Evolutionary conservation across 2,888 invertebrate species (phyloP), one percentile per base, ranked within the genome.

Genomic region (Patella pellucida): DNA sequence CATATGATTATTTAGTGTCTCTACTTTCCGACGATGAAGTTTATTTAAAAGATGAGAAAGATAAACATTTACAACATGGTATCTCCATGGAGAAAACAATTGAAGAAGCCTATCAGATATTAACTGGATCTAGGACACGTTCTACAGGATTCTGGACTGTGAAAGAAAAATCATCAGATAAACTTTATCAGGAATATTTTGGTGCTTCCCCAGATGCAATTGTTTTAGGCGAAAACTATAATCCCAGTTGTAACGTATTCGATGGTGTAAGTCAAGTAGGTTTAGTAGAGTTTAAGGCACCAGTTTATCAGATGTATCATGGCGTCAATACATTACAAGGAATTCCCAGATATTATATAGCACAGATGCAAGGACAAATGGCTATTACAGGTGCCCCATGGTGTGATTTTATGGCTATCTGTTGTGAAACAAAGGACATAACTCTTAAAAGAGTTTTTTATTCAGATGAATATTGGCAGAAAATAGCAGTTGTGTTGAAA

Each of bases 341-440:
- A 54, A 85, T 87, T 51, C 86, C 86, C 9, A 75, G 85, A 41
- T 80, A 79, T n/a, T 85, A 87, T 71, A 86, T 87, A 85, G 84
- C 85, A 11, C 87, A 87, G 77, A 84, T 87, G n/a, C 87, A 87
- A 69, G 86, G 85, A 67, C 87, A 87, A 76, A 85, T 87, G 85
- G 85, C 85, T 19, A 73, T 87, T 9, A 82, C 83, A 68, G 81
- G 75, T 54, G 67, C 77, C 9, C 79, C 80, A 9, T 86, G 86
- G 87, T 87, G 87, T 81, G 86, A 87, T 70, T 87, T 86, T 75
- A 82, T 87, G 80, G 87, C 85, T 23, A 80, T 87, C 16, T 87
- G 86, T 77, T 77, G 71, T n/a, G 81, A 80, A 54, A 84, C 84
- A 41, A 78, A 78, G 76, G 83, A 84, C 69, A 80, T 87, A n/a